Conservation (phyloP, 1,140 invertebrate genomes). For the Drosophila murphyi region DNA sequence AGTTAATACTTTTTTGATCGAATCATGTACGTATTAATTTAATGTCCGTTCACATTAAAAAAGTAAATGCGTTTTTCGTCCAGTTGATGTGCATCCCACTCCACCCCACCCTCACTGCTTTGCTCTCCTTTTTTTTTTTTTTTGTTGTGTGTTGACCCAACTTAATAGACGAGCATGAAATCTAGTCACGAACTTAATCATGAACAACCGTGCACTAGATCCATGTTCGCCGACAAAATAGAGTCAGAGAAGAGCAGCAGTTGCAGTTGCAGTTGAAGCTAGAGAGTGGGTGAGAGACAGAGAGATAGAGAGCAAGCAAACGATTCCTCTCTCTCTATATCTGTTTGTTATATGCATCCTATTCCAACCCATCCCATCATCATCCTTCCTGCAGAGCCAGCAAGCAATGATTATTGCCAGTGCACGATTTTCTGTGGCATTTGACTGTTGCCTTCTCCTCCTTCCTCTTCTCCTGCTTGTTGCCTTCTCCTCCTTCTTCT, state of each 20-base stretch:
- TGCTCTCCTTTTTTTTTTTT: slow-evolving; percentile 43
- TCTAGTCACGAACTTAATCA: slow-evolving; percentile 85
- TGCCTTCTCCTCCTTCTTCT: slow-evolving; percentile 16
- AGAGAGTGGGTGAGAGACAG: neutral
- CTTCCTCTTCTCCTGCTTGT: neutral
- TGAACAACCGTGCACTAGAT: slow-evolving; percentile 85
- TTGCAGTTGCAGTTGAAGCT: neutral
- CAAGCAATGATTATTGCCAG: slow-evolving; percentile 72
- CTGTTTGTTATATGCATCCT: slow-evolving; percentile 3
- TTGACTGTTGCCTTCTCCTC: slow-evolving; percentile 35
- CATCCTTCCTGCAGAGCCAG: slow-evolving; percentile 7
- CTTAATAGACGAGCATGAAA: slow-evolving; percentile 85
- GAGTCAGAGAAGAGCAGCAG: slow-evolving; percentile 76
- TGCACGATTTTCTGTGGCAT: slow-evolving; percentile 80
- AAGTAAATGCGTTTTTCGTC: slow-evolving; percentile 18
- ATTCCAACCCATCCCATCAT: slow-evolving; percentile 25
- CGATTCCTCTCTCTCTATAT: neutral
- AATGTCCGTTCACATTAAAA: slow-evolving; percentile 13
- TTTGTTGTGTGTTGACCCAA: slow-evolving; percentile 81
- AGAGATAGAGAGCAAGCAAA: neutral
- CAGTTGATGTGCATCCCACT: slow-evolving; percentile 12
- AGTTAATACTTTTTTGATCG: neutral
- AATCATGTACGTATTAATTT: slow-evolving; percentile 16
- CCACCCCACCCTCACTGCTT: neutral
- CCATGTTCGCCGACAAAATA: slow-evolving; percentile 85